phyloP scores from a whole-genome alignment of 2,797 vertebrate species.

The Propithecus deckenii region DNA sequence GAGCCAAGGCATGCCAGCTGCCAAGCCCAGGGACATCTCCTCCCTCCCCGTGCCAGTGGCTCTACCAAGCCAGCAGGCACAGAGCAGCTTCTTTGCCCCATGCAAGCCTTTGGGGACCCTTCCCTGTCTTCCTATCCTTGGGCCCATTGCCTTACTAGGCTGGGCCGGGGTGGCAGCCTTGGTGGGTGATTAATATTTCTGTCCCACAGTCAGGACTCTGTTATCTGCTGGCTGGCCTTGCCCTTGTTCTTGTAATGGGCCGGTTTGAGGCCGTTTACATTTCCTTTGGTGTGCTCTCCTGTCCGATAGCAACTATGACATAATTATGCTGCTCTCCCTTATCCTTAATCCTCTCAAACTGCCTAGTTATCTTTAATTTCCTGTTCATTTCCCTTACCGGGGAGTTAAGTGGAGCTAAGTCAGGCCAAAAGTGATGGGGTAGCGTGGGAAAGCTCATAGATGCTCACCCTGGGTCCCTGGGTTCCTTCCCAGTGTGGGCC shows the following conservation, averaged over 20 bases:
- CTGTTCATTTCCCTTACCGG: conserved; percentile 80
- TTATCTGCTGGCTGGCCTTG: conserved; percentile 59
- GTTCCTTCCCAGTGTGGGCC: not conserved
- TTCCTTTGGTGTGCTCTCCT: conserved; percentile 73
- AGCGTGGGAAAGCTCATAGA: conserved; percentile 25
- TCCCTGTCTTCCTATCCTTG: not conserved
- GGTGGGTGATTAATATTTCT: conserved; percentile 49
- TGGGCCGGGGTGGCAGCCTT: not conserved
- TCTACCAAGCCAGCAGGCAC: not conserved
- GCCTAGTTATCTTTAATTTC: conserved; percentile 84
- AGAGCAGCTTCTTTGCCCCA: not conserved
- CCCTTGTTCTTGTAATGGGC: conserved; percentile 77
- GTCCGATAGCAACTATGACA: conserved; percentile 80
- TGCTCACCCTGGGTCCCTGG: not conserved
- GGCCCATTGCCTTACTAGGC: not conserved
- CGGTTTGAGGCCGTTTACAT: conserved; percentile 80
- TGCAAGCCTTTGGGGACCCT: not conserved
- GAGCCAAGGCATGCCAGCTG: not conserved
- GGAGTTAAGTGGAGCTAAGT: conserved; percentile 51
- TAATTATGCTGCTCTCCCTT: conserved; percentile 83
- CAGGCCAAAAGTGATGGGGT: not conserved
- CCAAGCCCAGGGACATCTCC: not conserved
- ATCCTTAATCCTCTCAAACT: conserved; percentile 83
- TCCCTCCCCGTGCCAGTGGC: not conserved
- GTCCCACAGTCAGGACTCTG: not conserved